These are phyloP conservation scores for Parapristionchus giblindavisi DNA, from an alignment of 2,888 invertebrate genomes.

Conservation along the genomic window DNA sequence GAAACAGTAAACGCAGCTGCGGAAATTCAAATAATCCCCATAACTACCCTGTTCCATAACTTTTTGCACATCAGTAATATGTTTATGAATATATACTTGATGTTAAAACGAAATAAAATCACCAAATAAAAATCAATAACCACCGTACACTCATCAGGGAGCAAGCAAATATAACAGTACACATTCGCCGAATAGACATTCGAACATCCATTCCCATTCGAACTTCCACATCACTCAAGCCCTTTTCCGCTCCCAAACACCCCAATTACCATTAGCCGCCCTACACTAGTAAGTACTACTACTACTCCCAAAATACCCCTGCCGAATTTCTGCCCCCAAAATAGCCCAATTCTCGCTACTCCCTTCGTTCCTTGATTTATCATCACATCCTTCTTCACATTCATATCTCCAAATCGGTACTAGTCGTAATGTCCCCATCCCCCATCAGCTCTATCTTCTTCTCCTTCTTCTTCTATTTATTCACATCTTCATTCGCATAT, in stretches of 20 bases:
- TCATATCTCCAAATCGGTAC: not conserved
- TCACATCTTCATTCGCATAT: conserved; percentile 29
- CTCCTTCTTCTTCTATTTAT: not conserved
- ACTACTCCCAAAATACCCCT: not conserved
- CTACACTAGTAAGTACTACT: too few relatives aligned
- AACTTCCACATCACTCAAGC: too few relatives aligned
- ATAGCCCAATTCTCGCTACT: not conserved
- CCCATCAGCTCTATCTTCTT: not conserved
- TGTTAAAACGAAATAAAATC: too few relatives aligned
- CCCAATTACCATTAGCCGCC: not conserved
- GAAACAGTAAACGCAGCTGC: not conserved
- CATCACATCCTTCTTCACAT: not conserved
- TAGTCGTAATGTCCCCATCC: not conserved
- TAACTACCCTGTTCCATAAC: too few relatives aligned
- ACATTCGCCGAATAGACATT: too few relatives aligned
- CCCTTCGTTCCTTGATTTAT: not conserved
- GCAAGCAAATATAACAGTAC: too few relatives aligned
- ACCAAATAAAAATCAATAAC: too few relatives aligned
- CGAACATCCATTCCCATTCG: too few relatives aligned
- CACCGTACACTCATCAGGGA: too few relatives aligned
- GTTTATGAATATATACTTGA: too few relatives aligned
- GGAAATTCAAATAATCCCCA: too few relatives aligned
- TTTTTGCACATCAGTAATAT: too few relatives aligned
- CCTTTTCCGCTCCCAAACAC: not conserved
- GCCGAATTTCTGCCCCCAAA: not conserved